These are phyloP conservation scores for Yponomeuta cagnagella DNA, from an alignment of 2,888 invertebrate species.

Conservation along the genomic window DNA sequence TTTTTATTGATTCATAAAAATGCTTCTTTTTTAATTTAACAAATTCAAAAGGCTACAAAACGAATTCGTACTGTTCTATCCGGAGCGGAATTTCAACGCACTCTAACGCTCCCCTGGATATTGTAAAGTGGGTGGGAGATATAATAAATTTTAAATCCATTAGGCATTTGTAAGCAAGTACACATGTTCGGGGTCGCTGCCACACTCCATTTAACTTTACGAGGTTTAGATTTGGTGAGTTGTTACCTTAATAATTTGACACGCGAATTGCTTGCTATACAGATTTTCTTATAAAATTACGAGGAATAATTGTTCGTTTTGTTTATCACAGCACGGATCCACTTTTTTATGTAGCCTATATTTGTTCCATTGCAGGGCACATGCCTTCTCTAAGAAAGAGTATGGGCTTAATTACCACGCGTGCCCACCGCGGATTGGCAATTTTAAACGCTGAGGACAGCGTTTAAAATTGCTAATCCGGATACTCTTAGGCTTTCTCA, in stretches of 20 bases:
- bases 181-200: slow-evolving; percentile 63
- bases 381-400: too few relatives aligned
- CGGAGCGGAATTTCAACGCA: background rate
- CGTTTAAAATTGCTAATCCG: too few relatives aligned
- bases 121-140: slow-evolving; percentile 56
- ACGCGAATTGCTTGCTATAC: slow-evolving; percentile 2
- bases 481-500: too few relatives aligned
- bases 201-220: slow-evolving; percentile 72
- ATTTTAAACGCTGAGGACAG: too few relatives aligned
- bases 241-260: slow-evolving; percentile 38
- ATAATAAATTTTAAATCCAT: slow-evolving; percentile 75
- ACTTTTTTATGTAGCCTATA: background rate
- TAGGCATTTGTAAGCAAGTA: slow-evolving; percentile 57
- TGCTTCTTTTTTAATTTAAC: background rate
- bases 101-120: slow-evolving; percentile 5
- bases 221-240: slow-evolving; percentile 70
- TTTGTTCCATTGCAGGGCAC: background rate
- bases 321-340: background rate
- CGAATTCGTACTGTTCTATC: background rate
- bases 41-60: background rate
- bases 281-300: background rate
- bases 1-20: too few relatives aligned
- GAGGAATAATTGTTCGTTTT: background rate
- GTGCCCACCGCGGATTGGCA: too few relatives aligned
- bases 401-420: too few relatives aligned